Conservation (phyloP, 2,888 invertebrate genomes). For the Neoaliturus tenellus region DNA sequence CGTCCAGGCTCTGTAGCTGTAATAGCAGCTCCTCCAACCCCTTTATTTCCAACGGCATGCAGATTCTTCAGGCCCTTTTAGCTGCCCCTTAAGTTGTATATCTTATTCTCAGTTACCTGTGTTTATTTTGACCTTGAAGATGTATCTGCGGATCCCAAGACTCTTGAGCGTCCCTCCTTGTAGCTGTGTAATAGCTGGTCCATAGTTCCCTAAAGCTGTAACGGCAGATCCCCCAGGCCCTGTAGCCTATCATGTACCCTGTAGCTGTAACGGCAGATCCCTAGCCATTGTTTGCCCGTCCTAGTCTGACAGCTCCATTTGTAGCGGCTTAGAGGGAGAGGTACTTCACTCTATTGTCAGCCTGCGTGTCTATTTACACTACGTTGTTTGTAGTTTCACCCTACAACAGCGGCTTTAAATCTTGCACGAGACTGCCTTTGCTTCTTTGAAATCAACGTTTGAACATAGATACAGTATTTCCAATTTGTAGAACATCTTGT, state of each 20-base stretch:
- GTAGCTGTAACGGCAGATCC: slow-evolving; percentile 5
- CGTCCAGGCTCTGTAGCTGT: no score
- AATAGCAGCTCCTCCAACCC: no score
- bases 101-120: no score
- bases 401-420: neutral
- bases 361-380: neutral
- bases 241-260: neutral
- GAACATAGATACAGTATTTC: no score
- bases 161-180: no score
- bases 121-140: no score
- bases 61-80: neutral
- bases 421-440: no score
- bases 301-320: neutral
- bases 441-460: no score
- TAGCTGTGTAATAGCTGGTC: neutral
- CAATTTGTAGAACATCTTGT: no score
- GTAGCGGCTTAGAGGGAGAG: slow-evolving; percentile 8
- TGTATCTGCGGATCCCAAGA: neutral
- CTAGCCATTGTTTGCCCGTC: neutral
- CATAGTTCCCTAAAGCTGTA: neutral
- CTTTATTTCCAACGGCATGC: no score
- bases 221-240: neutral
- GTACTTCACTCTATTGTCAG: neutral
- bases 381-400: neutral
- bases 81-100: neutral